phyloP scores from a whole-genome alignment of 2,797 vertebrate genomes.

The Atherinosoma microstoma region DNA sequence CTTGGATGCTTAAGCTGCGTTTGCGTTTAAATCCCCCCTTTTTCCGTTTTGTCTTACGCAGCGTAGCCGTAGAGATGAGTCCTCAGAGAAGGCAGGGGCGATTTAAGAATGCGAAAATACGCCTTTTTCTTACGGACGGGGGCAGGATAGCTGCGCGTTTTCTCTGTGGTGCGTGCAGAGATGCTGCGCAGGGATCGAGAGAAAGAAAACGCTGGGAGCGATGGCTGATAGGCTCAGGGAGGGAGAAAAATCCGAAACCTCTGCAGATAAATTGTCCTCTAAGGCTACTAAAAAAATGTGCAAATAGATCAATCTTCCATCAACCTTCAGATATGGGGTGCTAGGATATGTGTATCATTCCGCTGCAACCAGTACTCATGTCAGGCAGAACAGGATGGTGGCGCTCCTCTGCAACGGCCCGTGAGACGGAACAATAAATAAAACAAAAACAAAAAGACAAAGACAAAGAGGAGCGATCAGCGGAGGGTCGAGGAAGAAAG shows the following conservation, averaged over 20 bases:
- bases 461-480: conserved; percentile 65
- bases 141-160: conserved; percentile 55
- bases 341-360: conserved; percentile 74
- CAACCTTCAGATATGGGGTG: conserved; percentile 59
- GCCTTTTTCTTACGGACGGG: conserved; percentile 68
- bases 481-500: conserved; percentile 26
- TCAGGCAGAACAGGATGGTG: conserved; percentile 71
- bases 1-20: conserved; percentile 72
- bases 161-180: conserved; percentile 67
- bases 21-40: conserved; percentile 73
- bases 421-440: conserved; percentile 54
- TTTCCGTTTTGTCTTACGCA: conserved; percentile 63
- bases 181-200: conserved; percentile 72
- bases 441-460: conserved; percentile 60
- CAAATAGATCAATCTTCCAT: conserved; percentile 68
- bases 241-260: conserved; percentile 54
- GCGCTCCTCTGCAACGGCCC: conserved; percentile 75
- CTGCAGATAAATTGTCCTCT: conserved; percentile 52
- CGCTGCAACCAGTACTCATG: conserved; percentile 72
- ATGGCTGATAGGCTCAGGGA: conserved; percentile 40
- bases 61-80: conserved; percentile 62
- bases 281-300: conserved; percentile 51
- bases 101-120: conserved; percentile 70
- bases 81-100: conserved; percentile 58
- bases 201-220: conserved; percentile 52